phyloP scores from a whole-genome alignment of 2,888 invertebrate species.

The Drosophila planitibia region DNA sequence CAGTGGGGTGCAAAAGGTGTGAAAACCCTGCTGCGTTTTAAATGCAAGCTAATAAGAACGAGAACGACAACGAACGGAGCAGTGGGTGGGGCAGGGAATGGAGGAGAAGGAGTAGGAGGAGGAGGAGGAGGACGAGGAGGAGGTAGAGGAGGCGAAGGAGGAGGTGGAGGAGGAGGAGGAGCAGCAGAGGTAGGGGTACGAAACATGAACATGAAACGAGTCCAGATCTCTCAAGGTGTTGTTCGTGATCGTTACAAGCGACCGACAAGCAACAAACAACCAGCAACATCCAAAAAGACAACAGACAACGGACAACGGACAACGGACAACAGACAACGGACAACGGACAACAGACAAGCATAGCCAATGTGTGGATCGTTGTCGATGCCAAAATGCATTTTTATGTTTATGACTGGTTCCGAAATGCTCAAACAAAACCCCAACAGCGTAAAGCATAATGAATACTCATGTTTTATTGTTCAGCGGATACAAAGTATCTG shows the following conservation, averaged over 20 bases:
- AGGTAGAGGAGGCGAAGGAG: neutral
- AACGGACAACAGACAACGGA: conserved; percentile 8
- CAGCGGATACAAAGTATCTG: conserved; percentile 12
- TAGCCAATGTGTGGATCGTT: conserved; percentile 53
- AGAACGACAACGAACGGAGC: conserved; percentile 30
- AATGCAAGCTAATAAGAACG: conserved; percentile 83
- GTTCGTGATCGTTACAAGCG: conserved; percentile 53
- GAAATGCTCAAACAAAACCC: conserved; percentile 24
- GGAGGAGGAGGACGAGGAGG: neutral
- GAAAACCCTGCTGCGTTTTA: conserved; percentile 85
- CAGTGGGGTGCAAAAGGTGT: conserved; percentile 84
- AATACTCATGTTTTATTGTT: conserved; percentile 24
- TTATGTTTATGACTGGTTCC: conserved; percentile 35
- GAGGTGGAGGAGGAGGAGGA: neutral
- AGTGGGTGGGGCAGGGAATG: neutral
- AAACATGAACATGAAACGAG: conserved; percentile 35
- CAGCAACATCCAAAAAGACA: neutral
- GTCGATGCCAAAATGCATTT: conserved; percentile 50
- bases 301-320: conserved; percentile 20
- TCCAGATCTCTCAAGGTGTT: conserved; percentile 36
- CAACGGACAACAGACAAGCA: conserved; percentile 38
- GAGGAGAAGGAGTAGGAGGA: neutral
- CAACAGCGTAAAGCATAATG: conserved; percentile 13
- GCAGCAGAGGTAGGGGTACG: neutral
- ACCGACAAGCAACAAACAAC: conserved; percentile 33